Conservation (phyloP, 1,140 invertebrate genomes). For the Sweltsa coloradensis region DNA sequence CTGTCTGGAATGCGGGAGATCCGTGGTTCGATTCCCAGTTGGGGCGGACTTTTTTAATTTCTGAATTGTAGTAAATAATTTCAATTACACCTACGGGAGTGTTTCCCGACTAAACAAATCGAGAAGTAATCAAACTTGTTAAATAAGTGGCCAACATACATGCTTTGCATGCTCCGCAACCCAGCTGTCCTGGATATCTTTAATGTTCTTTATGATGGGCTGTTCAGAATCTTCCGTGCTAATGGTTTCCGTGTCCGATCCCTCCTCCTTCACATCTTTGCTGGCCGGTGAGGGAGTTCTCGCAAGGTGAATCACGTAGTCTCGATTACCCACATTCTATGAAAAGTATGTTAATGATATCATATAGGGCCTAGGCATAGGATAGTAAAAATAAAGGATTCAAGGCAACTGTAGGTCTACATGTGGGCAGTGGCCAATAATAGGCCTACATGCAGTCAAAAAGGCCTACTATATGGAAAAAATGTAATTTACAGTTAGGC, state of each 20-base stretch:
- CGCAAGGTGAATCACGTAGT: conserved; percentile 58
- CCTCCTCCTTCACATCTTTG: conserved; percentile 29
- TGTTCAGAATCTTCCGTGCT: conserved; percentile 16
- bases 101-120: too few species aligned
- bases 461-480: conserved; percentile 8
- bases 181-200: conserved; percentile 42
- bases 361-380: too few species aligned
- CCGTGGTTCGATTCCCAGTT: too few species aligned
- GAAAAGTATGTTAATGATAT: conserved; percentile 20
- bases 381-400: too few species aligned
- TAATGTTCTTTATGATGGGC: conserved; percentile 19
- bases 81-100: too few species aligned
- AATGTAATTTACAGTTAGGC: conserved; percentile 14
- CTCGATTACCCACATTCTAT: conserved; percentile 45
- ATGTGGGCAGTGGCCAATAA: background rate
- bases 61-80: too few species aligned
- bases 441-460: background rate
- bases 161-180: conserved; percentile 56
- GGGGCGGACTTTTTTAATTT: too few species aligned
- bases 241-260: conserved; percentile 16
- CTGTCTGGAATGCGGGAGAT: too few species aligned
- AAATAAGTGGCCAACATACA: conserved; percentile 22
- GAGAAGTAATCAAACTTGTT: too few species aligned
- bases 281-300: conserved; percentile 49
- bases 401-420: too few species aligned